Conservation (phyloP, 2,888 invertebrate species). For the Arge pagana region DNA sequence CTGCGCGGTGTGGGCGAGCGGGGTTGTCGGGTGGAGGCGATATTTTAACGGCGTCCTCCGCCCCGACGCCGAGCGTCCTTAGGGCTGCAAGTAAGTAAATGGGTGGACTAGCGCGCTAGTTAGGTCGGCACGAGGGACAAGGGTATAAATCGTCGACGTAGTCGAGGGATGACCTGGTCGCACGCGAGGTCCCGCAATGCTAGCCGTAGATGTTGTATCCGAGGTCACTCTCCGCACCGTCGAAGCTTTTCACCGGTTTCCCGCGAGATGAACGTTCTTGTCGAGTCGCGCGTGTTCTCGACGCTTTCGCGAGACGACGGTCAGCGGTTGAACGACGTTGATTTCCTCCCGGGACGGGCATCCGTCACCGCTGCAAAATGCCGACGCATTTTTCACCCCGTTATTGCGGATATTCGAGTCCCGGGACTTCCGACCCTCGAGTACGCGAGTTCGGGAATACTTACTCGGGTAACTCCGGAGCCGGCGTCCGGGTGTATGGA, state of each 20-base stretch:
- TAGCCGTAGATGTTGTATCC: slow-evolving; percentile 6
- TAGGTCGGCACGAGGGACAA: slow-evolving; percentile 54
- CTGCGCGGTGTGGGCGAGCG: slow-evolving; percentile 26
- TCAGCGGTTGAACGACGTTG: neutral
- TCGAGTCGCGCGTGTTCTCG: slow-evolving; percentile 12
- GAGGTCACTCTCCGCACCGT: slow-evolving; percentile 16
- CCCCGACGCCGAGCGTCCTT: slow-evolving; percentile 32
- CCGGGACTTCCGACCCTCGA: too few species aligned
- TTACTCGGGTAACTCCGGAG: too few species aligned
- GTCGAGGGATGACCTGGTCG: slow-evolving; percentile 55
- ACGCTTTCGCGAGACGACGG: neutral
- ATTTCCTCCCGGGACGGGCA: neutral
- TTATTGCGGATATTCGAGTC: too few species aligned
- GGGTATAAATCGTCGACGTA: slow-evolving; percentile 54
- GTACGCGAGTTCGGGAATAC: too few species aligned
- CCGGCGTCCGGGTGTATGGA: too few species aligned
- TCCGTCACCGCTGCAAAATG: too few species aligned
- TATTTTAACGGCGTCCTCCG: slow-evolving; percentile 54
- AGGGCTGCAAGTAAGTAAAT: slow-evolving; percentile 50
- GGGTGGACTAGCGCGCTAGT: slow-evolving; percentile 51
- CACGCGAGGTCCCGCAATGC: slow-evolving; percentile 47
- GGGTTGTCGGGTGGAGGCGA: slow-evolving; percentile 47
- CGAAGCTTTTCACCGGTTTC: neutral
- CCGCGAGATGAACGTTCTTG: slow-evolving; percentile 13
- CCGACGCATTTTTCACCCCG: too few species aligned